Conservation (phyloP, 37 sponge, comb jelly and placozoan species). For the Tethya wilhelma region DNA sequence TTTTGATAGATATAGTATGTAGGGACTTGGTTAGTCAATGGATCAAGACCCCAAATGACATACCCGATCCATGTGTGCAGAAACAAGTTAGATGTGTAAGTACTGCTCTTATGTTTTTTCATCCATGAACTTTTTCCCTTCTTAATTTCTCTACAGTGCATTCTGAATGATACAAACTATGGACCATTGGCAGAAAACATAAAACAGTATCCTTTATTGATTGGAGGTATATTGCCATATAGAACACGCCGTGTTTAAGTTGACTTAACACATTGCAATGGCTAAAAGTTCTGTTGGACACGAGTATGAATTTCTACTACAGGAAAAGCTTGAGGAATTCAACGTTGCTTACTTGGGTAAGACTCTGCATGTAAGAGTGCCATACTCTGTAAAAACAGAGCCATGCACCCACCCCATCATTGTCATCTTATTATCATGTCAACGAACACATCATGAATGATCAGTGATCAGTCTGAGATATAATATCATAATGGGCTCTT, state of each 20-base stretch:
- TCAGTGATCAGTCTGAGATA: too few relatives aligned
- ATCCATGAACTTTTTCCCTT: not conserved
- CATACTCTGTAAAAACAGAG: too few relatives aligned
- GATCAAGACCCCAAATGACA: conserved; percentile 51
- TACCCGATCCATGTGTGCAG: conserved; percentile 38
- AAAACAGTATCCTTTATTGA: conserved; percentile 69
- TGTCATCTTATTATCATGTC: too few relatives aligned
- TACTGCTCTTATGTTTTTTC: not conserved
- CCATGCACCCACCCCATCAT: too few relatives aligned
- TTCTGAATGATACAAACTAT: conserved; percentile 73
- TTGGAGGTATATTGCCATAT: too few relatives aligned
- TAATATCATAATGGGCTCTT: too few relatives aligned
- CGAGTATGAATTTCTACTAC: conserved; percentile 73
- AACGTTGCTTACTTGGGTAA: conserved; percentile 63
- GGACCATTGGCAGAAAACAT: conserved; percentile 82
- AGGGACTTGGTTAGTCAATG: conserved; percentile 60
- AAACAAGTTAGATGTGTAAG: conserved; percentile 54
- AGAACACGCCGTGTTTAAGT: too few relatives aligned
- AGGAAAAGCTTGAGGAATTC: conserved; percentile 53
- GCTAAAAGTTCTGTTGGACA: conserved; percentile 75
- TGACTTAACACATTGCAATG: not conserved
- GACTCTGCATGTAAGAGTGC: too few relatives aligned
- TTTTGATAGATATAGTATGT: too few relatives aligned
- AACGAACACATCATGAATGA: too few relatives aligned
- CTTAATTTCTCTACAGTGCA: conserved; percentile 46